Evolutionary conservation across 2,797 vertebrate genomes (phyloP), one percentile per base, ranked within the genome.

Genomic region (Tauraco hartlaubi): DNA sequence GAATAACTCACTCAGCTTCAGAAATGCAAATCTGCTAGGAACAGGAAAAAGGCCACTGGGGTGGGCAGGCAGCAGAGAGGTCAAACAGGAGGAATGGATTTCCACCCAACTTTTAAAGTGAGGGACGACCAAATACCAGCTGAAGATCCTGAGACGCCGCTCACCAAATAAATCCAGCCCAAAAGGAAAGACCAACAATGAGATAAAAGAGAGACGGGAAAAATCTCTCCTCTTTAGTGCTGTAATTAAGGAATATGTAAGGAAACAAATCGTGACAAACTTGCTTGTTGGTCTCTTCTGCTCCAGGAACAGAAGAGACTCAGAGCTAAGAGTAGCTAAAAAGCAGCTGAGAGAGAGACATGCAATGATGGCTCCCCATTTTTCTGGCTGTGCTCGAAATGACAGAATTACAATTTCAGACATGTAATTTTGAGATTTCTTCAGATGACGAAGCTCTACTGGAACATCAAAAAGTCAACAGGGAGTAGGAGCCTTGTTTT

Each of bases 341-440:
- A 80, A 35, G 33, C 56, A 90, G 62, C 68, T 29, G 29, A 61
- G 66, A 79, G 37, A 49, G 48, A 41, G 89, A 29, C 29, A 11
- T 0, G 0, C 0, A 1, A 43, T 23, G 51, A 73, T 31, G 39
- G 69, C 35, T 84, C 23, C 9, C 2, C 2, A 1, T 31, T 3
- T 37, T 16, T n/a, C 48, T 43, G 55, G 74, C 87, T 89, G 84
- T 89, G 84, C 89, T 92, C 82, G 39, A 23, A 90, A 16, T 26
- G 55, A 43, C 68, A 68, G 18, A 91, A 55, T 10, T 5, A 62
- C 88, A n/a, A 11, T 63, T 41, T 63, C 68, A 37, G 58, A 94
- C 73, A 63, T 9, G 62, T 2, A 9, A 72, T 68, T 74, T 6
- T n/a, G 66, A 88, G 56, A 46, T 83, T 68, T 56, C 58, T 75